Evolutionary conservation across 1,140 invertebrate species (phyloP), one percentile per base, ranked within the genome.

Genomic region (Tenebrio molitor): DNA sequence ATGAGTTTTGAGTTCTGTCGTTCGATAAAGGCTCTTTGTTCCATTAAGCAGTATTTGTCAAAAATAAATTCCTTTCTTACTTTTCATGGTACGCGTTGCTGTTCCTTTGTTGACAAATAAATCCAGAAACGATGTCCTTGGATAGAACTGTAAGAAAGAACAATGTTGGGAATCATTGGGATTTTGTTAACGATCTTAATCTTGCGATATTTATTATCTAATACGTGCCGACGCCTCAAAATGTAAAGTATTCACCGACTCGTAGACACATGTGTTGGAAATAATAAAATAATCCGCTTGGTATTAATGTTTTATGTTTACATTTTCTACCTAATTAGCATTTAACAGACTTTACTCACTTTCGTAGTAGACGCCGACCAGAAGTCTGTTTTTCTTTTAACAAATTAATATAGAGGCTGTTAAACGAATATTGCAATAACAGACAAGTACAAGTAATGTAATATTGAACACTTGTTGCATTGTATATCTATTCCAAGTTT

Each of bases 371-470:
- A 58, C 12, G 50, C 50, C 50, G 50, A 58, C 21, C 50, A 58
- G 50, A 58, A 58, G 50, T 58, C 50, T 58, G 50, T 58, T 58
- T 58, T 58, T 50, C 44, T 50, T 58, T 58, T 58, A 58, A 58
- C 50, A 58, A 58, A 58, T 58, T 58, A 58, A 58, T 58, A 58
- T 29, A 12, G 21, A 58, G 23, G 50, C 50, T 29, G 50, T 58
- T 58, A 58, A 58, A 58, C 29, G 50, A 25, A 25, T 23, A 58
- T 29, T 58, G 50, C 50, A 58, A 58, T 58, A 58, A 58, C 23
- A 17, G 50, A 58, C 44, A 29, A 39, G 3, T n/a, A 39, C 36
- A 12, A 39, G 12, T 34, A 58, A 10, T 58, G 14, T 29, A 29
- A 58, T n/a, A 39, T n/a, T 58, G 50, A 58, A 25, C 21, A 58